Conservation (phyloP, 2,113 vertebrate genomes). For the Octodon degus region DNA sequence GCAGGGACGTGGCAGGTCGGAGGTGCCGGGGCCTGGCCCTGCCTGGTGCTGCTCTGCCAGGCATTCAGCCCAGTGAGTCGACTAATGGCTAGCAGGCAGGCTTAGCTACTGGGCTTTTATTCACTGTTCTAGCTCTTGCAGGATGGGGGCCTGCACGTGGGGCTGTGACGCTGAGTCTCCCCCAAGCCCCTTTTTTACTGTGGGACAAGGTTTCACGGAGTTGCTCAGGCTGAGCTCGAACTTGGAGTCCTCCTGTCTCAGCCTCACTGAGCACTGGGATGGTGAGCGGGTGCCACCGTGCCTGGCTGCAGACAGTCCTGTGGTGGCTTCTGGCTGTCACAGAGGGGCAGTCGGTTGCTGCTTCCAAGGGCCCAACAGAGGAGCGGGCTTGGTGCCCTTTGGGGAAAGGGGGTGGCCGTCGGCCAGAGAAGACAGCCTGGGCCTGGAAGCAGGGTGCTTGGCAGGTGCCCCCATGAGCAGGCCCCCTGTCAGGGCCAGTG, state of each 20-base stretch:
- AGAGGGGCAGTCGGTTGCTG: neutral
- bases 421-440: neutral
- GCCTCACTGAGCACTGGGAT: neutral
- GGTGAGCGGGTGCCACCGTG: accelerated
- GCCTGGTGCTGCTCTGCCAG: neutral
- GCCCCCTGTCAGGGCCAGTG: neutral
- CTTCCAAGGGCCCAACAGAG: neutral
- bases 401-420: neutral
- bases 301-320: neutral
- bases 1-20: neutral
- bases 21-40: neutral
- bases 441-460: neutral
- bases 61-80: neutral
- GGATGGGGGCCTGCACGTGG: neutral
- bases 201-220: too few species aligned
- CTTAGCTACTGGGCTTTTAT: neutral
- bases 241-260: neutral
- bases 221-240: too few species aligned
- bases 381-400: neutral
- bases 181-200: too few species aligned
- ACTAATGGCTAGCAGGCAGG: neutral
- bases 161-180: neutral
- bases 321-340: neutral
- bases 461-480: neutral
- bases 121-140: neutral